Percentiles rank a stretch among this genome's conserved stretches.
phyloP scores from a whole-genome alignment of 2,888 invertebrate genomes.

The Glyphotaelius pellucidus region DNA sequence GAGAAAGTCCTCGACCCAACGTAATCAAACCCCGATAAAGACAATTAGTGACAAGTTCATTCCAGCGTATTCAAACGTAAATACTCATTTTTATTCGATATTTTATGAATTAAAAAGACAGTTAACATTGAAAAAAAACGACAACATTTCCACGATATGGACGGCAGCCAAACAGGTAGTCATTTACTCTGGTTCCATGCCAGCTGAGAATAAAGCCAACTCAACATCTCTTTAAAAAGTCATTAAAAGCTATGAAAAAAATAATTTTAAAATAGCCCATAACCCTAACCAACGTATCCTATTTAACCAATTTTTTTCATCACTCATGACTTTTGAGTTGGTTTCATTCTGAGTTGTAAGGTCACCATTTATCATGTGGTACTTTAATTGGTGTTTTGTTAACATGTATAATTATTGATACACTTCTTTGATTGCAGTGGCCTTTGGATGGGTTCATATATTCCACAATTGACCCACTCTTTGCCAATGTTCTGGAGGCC shows the following conservation, averaged over 20 bases:
- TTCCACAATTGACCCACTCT: constrained; percentile 45
- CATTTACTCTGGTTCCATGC: no score
- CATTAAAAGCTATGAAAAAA: no score
- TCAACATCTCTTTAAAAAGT: no score
- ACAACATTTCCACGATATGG: constrained; percentile 70
- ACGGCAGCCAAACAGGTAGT: constrained; percentile 69
- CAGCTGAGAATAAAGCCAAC: no score
- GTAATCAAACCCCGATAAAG: constrained; percentile 24
- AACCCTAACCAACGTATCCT: no score
- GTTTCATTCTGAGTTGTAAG: no score
- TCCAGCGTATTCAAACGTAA: constrained; percentile 51
- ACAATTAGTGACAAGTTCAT: constrained; percentile 36
- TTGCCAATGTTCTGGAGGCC: constrained; percentile 81
- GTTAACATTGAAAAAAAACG: constrained; percentile 69
- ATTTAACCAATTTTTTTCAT: no score
- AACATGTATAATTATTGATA: not conserved
- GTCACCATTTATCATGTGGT: no score
- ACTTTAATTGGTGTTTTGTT: not conserved
- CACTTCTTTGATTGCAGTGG: constrained; percentile 72
- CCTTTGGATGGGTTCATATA: constrained; percentile 49
- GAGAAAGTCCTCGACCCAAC: constrained; percentile 46
- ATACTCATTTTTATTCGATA: constrained; percentile 54
- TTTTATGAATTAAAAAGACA: constrained; percentile 51
- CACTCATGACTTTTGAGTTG: no score
- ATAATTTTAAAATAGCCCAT: no score